Conservation (phyloP, 1,140 invertebrate genomes). For the Drosophila arizonae region DNA sequence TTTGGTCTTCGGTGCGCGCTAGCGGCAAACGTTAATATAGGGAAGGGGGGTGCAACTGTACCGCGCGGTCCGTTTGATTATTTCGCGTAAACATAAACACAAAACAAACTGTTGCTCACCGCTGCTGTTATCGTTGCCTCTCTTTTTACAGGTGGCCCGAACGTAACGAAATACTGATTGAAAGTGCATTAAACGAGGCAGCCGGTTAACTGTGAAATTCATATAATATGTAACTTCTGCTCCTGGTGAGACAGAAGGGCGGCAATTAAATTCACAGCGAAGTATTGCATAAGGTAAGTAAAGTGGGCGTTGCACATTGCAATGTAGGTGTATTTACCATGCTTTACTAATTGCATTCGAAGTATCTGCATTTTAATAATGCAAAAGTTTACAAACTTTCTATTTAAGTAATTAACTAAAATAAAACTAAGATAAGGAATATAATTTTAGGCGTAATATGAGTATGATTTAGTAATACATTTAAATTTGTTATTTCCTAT, state of each 20-base stretch:
- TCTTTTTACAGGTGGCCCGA: constrained; percentile 61
- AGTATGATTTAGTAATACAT: too few species aligned
- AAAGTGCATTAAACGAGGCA: constrained; percentile 30
- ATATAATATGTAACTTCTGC: constrained; percentile 30
- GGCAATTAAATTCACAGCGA: constrained; percentile 5
- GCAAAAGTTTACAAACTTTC: too few species aligned
- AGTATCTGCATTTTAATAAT: too few species aligned
- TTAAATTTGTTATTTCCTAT: too few species aligned
- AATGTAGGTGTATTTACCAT: background rate
- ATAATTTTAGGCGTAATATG: too few species aligned
- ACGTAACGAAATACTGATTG: constrained; percentile 49
- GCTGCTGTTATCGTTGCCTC: constrained; percentile 60
- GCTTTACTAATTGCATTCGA: background rate
- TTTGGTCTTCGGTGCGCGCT: background rate
- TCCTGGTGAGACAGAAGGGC: constrained; percentile 37
- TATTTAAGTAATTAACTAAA: too few species aligned
- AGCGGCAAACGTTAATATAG: constrained; percentile 36
- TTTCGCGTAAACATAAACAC: constrained; percentile 80
- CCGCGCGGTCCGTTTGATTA: constrained; percentile 69
- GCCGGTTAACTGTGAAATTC: constrained; percentile 36
- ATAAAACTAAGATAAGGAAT: too few species aligned
- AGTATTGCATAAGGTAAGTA: constrained; percentile 38
- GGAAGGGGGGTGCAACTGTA: constrained; percentile 69
- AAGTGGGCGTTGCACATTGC: background rate
- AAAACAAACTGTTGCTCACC: constrained; percentile 77